phyloP scores from a whole-genome alignment of 2,797 vertebrate genomes.

The Chrysocyon brachyurus region DNA sequence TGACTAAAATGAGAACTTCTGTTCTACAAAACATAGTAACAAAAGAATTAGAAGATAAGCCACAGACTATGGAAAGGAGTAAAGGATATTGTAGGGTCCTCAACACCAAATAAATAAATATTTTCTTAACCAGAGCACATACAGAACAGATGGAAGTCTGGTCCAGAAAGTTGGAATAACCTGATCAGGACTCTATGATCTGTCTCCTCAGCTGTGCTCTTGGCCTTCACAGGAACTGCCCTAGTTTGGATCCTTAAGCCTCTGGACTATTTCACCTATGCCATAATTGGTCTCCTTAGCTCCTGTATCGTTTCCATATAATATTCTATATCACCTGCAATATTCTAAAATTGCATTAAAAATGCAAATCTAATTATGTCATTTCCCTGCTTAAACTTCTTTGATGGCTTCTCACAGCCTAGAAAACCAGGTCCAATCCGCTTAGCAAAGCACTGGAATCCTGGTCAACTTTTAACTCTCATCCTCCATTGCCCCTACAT shows the following conservation, averaged over 20 bases:
- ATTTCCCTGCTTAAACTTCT: not conserved
- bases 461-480: not conserved
- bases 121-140: not conserved
- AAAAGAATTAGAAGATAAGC: not conserved
- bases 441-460: not conserved
- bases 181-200: not conserved
- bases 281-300: not conserved
- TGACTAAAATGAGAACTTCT: not conserved
- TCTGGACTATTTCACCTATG: not conserved
- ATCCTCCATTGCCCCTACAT: not conserved
- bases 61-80: not conserved
- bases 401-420: not conserved
- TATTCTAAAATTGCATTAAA: not conserved
- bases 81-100: not conserved
- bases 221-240: not conserved
- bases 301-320: not conserved
- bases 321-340: not conserved
- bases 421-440: not conserved
- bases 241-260: not conserved
- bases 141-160: not conserved
- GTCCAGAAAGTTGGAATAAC: not conserved
- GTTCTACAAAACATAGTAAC: not conserved
- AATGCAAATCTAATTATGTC: slow-evolving; percentile 22
- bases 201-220: not conserved
- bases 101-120: not conserved